Percentiles rank a stretch among this genome's conserved stretches.
phyloP scores from a whole-genome alignment of 2,888 invertebrate species.

The Cheilosia pagana region DNA sequence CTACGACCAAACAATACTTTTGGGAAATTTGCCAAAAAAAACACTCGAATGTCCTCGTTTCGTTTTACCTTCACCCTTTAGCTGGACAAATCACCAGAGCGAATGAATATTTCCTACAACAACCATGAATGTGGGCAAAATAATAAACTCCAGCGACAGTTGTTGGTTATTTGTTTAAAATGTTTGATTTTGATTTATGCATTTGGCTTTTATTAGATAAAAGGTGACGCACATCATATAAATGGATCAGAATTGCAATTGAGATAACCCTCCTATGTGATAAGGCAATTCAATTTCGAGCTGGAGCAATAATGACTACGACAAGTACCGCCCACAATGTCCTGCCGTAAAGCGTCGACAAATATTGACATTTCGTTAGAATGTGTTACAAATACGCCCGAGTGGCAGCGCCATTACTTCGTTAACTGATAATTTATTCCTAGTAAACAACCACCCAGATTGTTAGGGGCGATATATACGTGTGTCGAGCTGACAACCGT shows the following conservation, averaged over 20 bases:
- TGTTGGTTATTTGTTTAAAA: too few relatives aligned
- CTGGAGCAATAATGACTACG: background rate
- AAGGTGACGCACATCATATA: too few relatives aligned
- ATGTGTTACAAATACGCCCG: conserved; percentile 6
- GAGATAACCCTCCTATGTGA: background rate
- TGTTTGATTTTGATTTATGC: too few relatives aligned
- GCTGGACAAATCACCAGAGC: background rate
- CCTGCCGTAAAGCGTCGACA: background rate
- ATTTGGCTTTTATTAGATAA: too few relatives aligned
- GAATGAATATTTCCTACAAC: background rate
- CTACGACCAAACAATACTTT: background rate
- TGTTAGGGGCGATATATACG: background rate
- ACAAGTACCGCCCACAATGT: background rate
- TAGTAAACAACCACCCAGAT: conserved; percentile 7
- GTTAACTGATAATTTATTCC: conserved; percentile 13
- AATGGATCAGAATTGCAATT: too few relatives aligned
- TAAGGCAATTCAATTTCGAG: background rate
- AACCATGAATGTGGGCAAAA: background rate
- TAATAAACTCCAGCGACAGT: background rate
- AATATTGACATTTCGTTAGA: conserved; percentile 34
- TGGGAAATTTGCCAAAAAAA: conserved; percentile 4
- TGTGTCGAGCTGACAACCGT: too few relatives aligned
- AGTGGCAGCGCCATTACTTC: background rate
- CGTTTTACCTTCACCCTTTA: conserved; percentile 1
- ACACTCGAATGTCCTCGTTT: background rate